Percentiles rank a stretch among this genome's conserved stretches.
phyloP scores from a whole-genome alignment of 2,888 invertebrate species.

The Holacanthella duospinosa region DNA sequence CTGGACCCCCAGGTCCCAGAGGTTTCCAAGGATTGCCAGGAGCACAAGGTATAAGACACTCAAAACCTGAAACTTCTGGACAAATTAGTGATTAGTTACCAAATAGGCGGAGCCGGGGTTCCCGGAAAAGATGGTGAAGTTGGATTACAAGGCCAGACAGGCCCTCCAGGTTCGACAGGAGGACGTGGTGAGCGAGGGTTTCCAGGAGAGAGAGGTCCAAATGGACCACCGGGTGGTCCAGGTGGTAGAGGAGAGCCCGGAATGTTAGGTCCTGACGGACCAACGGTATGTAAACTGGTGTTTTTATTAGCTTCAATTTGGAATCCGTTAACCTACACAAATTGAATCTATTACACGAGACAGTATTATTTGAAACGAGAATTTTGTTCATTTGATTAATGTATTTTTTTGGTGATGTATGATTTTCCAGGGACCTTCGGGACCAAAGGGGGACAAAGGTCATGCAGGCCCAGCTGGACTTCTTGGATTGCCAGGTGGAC shows the following conservation, averaged over 20 bases:
- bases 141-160: constrained; percentile 56
- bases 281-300: constrained; percentile 31
- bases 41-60: constrained; percentile 56
- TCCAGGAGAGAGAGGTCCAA: constrained; percentile 62
- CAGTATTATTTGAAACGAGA: no score
- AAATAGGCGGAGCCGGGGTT: constrained; percentile 46
- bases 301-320: neutral
- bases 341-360: no score
- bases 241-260: neutral
- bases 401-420: constrained; percentile 2
- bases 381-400: neutral
- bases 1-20: constrained; percentile 48
- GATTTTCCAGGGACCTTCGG: constrained; percentile 55
- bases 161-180: constrained; percentile 52
- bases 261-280: constrained; percentile 56
- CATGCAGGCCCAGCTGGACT: constrained; percentile 59
- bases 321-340: neutral
- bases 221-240: constrained; percentile 52
- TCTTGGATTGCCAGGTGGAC: constrained; percentile 58
- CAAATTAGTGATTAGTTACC: no score
- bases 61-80: no score
- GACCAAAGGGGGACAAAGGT: constrained; percentile 58
- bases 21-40: constrained; percentile 58
- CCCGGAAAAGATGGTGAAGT: constrained; percentile 72
- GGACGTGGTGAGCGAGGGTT: constrained; percentile 55